Percentiles rank a stretch among this genome's conserved stretches.
Conservation (phyloP, 2,113 vertebrate species). For the Electrona antarctica region DNA sequence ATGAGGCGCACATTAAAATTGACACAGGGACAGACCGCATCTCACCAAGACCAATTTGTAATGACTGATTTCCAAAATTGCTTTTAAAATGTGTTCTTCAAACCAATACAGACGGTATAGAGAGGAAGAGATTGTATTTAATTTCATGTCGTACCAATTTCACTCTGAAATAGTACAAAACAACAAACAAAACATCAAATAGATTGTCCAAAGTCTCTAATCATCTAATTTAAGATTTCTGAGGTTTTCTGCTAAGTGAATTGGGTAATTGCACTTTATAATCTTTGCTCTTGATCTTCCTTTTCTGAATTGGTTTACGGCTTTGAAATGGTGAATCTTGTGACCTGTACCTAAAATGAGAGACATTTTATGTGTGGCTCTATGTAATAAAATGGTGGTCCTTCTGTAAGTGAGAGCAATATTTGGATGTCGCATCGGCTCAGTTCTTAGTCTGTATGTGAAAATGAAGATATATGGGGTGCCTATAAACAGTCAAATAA, state of each 20-base stretch:
- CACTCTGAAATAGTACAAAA: background rate
- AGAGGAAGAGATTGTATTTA: no score
- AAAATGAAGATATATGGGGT: background rate
- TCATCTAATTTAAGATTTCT: slow-evolving; percentile 1
- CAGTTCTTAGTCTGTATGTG: background rate
- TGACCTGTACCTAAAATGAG: background rate
- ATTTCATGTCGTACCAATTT: slow-evolving; percentile 12
- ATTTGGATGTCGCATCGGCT: background rate
- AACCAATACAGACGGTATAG: slow-evolving; percentile 17
- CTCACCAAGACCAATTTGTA: slow-evolving; percentile 39
- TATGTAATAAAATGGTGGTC: background rate
- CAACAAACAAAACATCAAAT: background rate
- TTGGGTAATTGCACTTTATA: slow-evolving; percentile 9
- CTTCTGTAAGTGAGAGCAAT: background rate
- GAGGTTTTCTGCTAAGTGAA: slow-evolving; percentile 3
- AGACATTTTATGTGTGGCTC: background rate
- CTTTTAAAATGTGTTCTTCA: slow-evolving; percentile 2
- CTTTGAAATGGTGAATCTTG: background rate
- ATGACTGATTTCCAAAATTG: slow-evolving; percentile 22
- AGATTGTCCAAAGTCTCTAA: slow-evolving; percentile 6
- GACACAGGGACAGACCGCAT: slow-evolving; percentile 48
- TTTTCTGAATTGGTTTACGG: slow-evolving; percentile 11
- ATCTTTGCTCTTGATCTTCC: slow-evolving; percentile 8
- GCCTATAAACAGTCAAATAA: slow-evolving; percentile 3
- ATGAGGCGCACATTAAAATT: slow-evolving; percentile 34